Base-by-base conservation (phyloP, 2,888 invertebrate species). In the Stenichneumon culpator region DNA sequence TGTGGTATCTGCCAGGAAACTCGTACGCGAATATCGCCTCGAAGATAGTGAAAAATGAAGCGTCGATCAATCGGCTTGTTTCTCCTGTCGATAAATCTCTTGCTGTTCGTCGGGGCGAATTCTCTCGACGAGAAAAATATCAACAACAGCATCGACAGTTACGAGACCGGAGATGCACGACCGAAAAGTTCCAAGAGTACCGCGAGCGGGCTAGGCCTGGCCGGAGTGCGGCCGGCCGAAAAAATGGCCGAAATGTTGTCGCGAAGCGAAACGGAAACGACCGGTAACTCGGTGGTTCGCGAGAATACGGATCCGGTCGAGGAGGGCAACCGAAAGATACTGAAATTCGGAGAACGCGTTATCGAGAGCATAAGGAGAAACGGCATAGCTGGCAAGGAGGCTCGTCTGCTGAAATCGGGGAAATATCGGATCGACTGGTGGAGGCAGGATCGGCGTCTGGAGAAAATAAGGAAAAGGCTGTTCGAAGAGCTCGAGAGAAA, bases 371-470 rank as follows among this genome's bases (percentile, higher is more conserved):
- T 84, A 16, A 70, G 74, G 11, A 67, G 19, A 22, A n/a, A 82
- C 50, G 79, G 54, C 5, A 47, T 84, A 22, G 47, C 63, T 11
- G 50, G 36, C 22, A 22, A 82, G 2, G 69, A 82, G 28, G 4
- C 19, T 1, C 67, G 22, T 11, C 81, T 68, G 1, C 50, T 79
- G 14, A 70, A 70, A 54, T 60, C 69, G 16, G 79, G 81, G 32
- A 60, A 82, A 57, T 75, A 74, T 78, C 65, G 54, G 16, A 84
- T 82, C 54, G 82, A 84, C 44, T 82, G 84, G 82, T 84, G 81
- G 84, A 82, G 79, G 9, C 32, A 82, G 1, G 74, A 74, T 79
- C 84, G 70, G 6, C 84, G 84, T 22, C 70, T 84, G 74, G 65
- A 70, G 60, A 63, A 44, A 65, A 84, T 82, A 28, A 47, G 77